Evolutionary conservation across 37 sponge, comb jelly and placozoan species (phyloP), one percentile per base, ranked within the genome.

Genomic region (Cliona cf. orientalis): DNA sequence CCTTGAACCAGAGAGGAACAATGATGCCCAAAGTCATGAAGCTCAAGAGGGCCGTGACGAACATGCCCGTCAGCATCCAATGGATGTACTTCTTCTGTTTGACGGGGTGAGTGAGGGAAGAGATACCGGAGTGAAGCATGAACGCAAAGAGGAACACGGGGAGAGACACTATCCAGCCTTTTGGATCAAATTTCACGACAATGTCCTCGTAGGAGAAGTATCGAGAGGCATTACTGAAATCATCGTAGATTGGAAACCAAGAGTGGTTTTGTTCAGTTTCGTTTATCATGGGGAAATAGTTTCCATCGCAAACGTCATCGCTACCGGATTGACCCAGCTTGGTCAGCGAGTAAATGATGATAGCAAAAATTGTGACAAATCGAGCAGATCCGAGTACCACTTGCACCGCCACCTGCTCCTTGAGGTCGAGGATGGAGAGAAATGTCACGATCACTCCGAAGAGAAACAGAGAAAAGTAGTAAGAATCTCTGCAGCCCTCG

Each of bases 81-180:
- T 62, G 69, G 17, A 93, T 82, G 23, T 57, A 75, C 25, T 65
- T 79, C 83, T 96, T 96, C 32, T 83, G 49, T 37, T 37, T 69
- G 40, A 93, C 55, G 25, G 94, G 94, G 45, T 91, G 88, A 6
- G 87, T 88, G 22, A 96, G 85, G 0, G 91, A 57, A 17, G 97
- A 82, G 4, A 96, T 88, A 5, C 86, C 92, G 4, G 81, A 81
- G 66, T 96, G 97, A 0, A 90, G 82, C 49, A 91, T 86, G 28
- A 87, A 82, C 25, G 97, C 91, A 73, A 80, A 96, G 33, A 84
- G 74, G 33, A 87, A 88, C 42, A 96, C 87, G 0, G 97, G 97
- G 17, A 96, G 80, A 25, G 88, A 62, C 31, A 70, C 55, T 40
- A 96, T 9, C 97, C 94, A 96, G 31, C 79, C 78, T 22, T 83